Base-by-base conservation (phyloP, 2,888 invertebrate genomes). In the Amphipoea oculea region DNA sequence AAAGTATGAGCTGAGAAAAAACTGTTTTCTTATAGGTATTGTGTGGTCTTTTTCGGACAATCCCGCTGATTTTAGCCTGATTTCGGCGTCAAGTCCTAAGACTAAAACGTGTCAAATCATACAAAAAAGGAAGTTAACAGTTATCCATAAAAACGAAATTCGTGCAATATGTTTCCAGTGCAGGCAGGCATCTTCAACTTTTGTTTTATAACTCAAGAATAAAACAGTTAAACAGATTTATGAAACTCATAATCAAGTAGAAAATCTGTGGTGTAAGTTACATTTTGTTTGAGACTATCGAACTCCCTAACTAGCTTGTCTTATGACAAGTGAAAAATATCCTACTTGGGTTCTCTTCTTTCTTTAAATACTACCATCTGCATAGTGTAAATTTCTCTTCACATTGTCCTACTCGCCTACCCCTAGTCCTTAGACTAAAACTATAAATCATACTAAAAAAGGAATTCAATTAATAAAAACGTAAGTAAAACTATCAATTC, bases 401-500 rank as follows among this genome's bases (percentile, higher is more conserved):
- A 62, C n/a, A 62, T 62, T 60, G 0, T 23, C 9, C 23, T 23
- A 3, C 7, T 57, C 11, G 9, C 57, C 23, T n/a, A 60, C n/a
- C 62, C 12, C 14, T 14, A 29, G 5, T 14, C 14, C n/a, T n/a
- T 20, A 20, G 20, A 29, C 4, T 12, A 72, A 51, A 20, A 23
- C 5, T 0, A 60, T 36, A 36, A 71, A 29, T n/a, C 14, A 57
- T 4, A 45, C 11, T 9, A 42, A 71, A 51, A 1, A 14, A 1
- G 4, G 0, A 48, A 54, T 5, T 54, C 5, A 45, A 23, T 2
- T 69, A 76, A 51, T 76, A 69, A 81, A 82, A 82, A 48, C 14
- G 23, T 11, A 67, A 77, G 51, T n/a, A 11, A 60, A 66, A 51
- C 83, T 84, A 60, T 73, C 48, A 85, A 81, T 75, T 63, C 80